Evolutionary conservation across 2,888 invertebrate species (phyloP).

Genomic region (Leucophenga maculata): DNA sequence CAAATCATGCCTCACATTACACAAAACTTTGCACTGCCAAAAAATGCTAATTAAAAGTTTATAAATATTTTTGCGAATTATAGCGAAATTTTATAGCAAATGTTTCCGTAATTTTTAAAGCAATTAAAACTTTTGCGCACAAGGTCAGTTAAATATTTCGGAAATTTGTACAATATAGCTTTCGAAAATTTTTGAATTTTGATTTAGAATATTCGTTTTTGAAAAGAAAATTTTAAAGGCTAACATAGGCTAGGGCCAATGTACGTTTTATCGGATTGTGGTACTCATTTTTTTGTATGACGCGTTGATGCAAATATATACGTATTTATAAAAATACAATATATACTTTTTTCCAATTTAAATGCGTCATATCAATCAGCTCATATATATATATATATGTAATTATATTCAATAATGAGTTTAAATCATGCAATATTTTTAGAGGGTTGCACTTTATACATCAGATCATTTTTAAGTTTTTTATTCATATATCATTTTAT

Average conservation of each 20-base stretch:
- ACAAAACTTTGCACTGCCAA: background rate
- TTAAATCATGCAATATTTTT: background rate
- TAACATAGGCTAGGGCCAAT: background rate
- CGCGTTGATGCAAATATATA: no score
- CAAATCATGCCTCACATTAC: background rate
- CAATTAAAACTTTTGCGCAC: no score
- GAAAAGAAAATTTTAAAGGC: no score
- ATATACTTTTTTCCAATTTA: background rate
- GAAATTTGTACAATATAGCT: no score
- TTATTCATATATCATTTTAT: no score
- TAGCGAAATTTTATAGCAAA: background rate
- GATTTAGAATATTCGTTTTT: no score
- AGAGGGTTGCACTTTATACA: no score
- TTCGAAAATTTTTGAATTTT: no score
- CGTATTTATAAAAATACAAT: background rate
- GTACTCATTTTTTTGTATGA: no score
- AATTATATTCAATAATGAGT: background rate
- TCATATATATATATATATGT: background rate
- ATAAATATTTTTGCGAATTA: background rate
- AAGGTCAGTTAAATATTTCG: no score
- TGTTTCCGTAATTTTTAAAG: no score
- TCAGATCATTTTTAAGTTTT: no score
- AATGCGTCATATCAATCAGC: background rate
- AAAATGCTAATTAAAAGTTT: background rate
- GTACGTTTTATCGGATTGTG: slow-evolving; percentile 1